Base-by-base conservation (phyloP, 2,113 vertebrate species). In the Hemicordylus capensis region DNA sequence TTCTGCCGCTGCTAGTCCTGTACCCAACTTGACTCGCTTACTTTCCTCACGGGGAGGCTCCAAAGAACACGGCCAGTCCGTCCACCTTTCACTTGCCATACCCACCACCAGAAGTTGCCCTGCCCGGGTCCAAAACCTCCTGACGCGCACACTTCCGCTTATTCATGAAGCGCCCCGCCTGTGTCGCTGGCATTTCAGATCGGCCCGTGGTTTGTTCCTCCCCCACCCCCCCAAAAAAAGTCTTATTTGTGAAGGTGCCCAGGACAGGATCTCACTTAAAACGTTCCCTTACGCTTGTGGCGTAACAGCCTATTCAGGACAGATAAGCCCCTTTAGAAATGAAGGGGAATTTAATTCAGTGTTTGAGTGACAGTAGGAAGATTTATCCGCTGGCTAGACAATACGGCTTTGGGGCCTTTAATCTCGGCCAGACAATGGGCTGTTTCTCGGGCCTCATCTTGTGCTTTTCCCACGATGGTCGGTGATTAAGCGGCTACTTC, bases 321-420 rank as follows among this genome's bases (percentile, higher is more conserved):
- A 98, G 99, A 99, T 99, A 99, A 99, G 98, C 99, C 98, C 98
- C 98, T 98, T 98, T 98, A 97, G 98, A 97, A 98, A 97, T 93
- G 96, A 97, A 97, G 96, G 97, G 97, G 98, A 98, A 98, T 98
- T 99, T 98, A 98, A 99, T 98, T 98, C 98, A 97, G 97, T 91
- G 95, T 96, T 97, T 99, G 99, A 99, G 97, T 99, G 99, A 99
- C 98, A 99, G 98, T 98, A 96, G 97, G 98, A 98, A 98, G 99
- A 99, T 98, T 99, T 99, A 99, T 98, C 98, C 98, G 96, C 97
- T 95, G 93, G 87, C 93, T 88, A 97, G 98, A 99, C 99, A 99
- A 99, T 99, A 96, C 97, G 91, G 98, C 95, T 96, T 98, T 97
- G 97, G 97, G 97, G 95, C 97, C 98, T 98, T 98, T 99, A 99